phyloP scores from a whole-genome alignment of 2,113 vertebrate species.

The Hemibagrus wyckioides region DNA sequence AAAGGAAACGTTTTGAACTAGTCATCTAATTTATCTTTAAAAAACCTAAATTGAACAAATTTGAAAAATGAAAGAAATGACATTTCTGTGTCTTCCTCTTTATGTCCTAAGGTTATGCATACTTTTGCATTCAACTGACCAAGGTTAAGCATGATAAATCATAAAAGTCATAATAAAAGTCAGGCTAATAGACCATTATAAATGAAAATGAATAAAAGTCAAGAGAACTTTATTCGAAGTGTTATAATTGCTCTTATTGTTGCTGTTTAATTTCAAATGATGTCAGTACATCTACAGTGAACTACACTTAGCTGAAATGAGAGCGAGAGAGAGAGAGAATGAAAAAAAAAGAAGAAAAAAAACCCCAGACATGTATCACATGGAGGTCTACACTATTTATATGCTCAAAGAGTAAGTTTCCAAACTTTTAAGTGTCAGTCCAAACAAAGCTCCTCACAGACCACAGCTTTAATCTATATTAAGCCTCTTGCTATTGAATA shows the following conservation, averaged over 20 bases:
- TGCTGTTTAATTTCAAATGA: neutral
- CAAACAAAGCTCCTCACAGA: neutral
- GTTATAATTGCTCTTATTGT: neutral
- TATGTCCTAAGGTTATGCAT: neutral
- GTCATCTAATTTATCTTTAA: neutral
- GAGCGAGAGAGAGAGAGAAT: neutral
- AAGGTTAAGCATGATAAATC: neutral
- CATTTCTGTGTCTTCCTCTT: neutral
- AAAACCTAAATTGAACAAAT: neutral
- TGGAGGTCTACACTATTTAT: neutral
- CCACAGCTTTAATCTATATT: neutral
- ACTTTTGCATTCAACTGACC: neutral
- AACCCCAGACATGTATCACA: neutral
- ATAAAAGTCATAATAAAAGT: neutral
- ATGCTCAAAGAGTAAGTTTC: neutral
- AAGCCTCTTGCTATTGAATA: neutral
- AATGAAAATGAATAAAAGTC: neutral
- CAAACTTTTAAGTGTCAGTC: neutral
- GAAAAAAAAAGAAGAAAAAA: neutral
- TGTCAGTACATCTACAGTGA: neutral
- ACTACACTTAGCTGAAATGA: neutral
- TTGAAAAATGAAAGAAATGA: neutral
- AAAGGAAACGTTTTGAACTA: neutral
- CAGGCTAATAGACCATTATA: neutral
- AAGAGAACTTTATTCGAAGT: neutral